Evolutionary conservation across 2,888 invertebrate species (phyloP).

Genomic region (Drosophila neotestacea): DNA sequence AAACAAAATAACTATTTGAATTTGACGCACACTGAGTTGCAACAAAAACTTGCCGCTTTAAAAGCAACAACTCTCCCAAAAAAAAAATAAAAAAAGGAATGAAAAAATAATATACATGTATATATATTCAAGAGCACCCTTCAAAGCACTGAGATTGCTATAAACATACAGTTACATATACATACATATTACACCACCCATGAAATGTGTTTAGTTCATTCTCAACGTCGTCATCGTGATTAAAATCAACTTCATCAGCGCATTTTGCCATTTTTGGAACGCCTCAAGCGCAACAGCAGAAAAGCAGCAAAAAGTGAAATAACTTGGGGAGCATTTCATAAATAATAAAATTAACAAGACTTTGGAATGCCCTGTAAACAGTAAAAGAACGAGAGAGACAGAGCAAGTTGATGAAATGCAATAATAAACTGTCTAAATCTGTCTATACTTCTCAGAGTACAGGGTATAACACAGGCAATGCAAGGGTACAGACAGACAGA

Average conservation of each 20-base stretch:
- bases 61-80: conserved; percentile 26
- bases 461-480: conserved; percentile 5
- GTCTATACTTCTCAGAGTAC: not conserved
- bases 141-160: not conserved
- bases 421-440: not conserved
- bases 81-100: conserved; percentile 1
- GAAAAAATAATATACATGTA: not conserved
- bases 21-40: conserved; percentile 26
- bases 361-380: conserved; percentile 8
- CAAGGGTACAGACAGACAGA: not conserved
- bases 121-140: not conserved
- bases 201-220: conserved; percentile 20
- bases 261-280: conserved; percentile 53
- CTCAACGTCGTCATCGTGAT: conserved; percentile 39
- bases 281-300: conserved; percentile 54
- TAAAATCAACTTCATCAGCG: conserved; percentile 62
- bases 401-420: not conserved
- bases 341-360: not conserved
- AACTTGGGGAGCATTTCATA: conserved; percentile 18
- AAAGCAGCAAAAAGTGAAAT: conserved; percentile 23
- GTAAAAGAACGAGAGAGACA: not conserved
- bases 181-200: conserved; percentile 19
- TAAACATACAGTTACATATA: conserved; percentile 13
- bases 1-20: conserved; percentile 18
- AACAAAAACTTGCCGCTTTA: conserved; percentile 25